These are phyloP conservation scores for Dasypus novemcinctus DNA, from an alignment of 2,113 vertebrate species.

Conservation along the genomic window DNA sequence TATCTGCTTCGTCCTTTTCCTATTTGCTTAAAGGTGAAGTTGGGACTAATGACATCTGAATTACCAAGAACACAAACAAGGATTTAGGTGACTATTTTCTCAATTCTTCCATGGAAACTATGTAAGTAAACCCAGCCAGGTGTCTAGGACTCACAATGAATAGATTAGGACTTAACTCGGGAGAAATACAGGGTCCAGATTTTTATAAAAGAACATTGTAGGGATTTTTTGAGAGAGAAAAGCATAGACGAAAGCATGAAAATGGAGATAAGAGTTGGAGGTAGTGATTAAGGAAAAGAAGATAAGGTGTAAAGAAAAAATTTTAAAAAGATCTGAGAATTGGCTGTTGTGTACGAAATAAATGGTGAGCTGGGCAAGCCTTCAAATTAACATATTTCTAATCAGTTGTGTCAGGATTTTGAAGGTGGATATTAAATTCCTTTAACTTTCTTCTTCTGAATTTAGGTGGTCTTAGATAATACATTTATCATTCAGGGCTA, in stretches of 20 bases:
- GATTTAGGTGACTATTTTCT: background rate
- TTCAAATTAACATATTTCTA: background rate
- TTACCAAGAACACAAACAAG: background rate
- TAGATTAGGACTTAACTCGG: background rate
- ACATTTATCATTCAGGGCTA: background rate
- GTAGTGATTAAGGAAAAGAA: background rate
- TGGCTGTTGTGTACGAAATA: background rate
- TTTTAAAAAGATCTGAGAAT: background rate
- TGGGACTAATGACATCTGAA: background rate
- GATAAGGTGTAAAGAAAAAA: background rate
- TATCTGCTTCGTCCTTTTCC: background rate
- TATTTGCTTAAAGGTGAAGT: background rate
- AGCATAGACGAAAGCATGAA: background rate
- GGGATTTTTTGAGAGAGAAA: background rate
- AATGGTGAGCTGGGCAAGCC: background rate
- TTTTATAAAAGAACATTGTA: background rate
- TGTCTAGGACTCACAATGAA: background rate
- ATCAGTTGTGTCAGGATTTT: background rate
- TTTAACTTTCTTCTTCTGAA: background rate
- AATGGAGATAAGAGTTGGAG: background rate
- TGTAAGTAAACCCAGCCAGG: background rate
- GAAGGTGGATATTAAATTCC: background rate
- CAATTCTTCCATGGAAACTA: background rate
- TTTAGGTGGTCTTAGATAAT: background rate
- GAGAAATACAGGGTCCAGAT: background rate